These are phyloP conservation scores for Scarus forsteni DNA, from an alignment of 2,797 vertebrate species.

Conservation along the genomic window DNA sequence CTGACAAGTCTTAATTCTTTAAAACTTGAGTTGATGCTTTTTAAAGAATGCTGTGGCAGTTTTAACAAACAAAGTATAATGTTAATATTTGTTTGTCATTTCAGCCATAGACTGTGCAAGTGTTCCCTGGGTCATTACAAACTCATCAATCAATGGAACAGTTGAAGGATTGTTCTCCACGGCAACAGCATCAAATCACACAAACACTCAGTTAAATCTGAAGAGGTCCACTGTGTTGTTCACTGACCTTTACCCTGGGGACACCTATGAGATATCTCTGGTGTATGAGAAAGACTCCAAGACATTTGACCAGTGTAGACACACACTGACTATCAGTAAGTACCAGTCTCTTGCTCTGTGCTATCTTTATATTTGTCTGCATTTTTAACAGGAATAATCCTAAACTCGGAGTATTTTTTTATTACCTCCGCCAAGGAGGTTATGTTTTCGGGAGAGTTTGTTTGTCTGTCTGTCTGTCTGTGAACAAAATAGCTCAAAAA, in stretches of 20 bases:
- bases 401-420: no score
- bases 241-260: slow-evolving; percentile 69
- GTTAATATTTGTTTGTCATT: slow-evolving; percentile 12
- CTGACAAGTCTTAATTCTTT: not conserved
- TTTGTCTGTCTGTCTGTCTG: no score
- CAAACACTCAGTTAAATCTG: accelerated
- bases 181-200: slow-evolving; percentile 28
- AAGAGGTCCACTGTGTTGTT: slow-evolving; percentile 35
- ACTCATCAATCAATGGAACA: slow-evolving; percentile 56
- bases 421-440: no score
- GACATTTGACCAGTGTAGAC: slow-evolving; percentile 28
- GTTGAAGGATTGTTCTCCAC: slow-evolving; percentile 49
- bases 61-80: not conserved
- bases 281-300: not conserved
- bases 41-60: not conserved
- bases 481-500: no score
- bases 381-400: no score
- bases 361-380: no score
- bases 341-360: slow-evolving; percentile 9
- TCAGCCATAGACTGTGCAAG: slow-evolving; percentile 66
- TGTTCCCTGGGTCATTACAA: slow-evolving; percentile 63
- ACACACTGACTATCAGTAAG: slow-evolving; percentile 58
- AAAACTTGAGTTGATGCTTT: accelerated
- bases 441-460: no score
- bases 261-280: slow-evolving; percentile 63